Percentiles rank a stretch among this genome's conserved stretches.
Conservation (phyloP, 2,888 invertebrate species). For the Tupiocoris notatus region DNA sequence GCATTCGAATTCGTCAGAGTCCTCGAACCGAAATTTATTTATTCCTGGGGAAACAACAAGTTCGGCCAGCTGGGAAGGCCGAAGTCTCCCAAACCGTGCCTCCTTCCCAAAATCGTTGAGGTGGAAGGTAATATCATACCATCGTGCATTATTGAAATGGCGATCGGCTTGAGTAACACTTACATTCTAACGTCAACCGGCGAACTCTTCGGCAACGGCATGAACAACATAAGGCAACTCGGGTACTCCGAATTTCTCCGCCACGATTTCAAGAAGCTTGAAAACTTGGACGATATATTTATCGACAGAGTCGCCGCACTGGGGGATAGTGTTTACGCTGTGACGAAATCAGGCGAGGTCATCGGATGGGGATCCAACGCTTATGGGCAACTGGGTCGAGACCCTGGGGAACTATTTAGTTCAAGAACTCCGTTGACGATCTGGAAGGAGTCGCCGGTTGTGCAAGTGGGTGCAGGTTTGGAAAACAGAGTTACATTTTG, state of each 20-base stretch:
- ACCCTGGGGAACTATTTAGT: slow-evolving; percentile 55
- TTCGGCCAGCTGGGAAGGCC: slow-evolving; percentile 26
- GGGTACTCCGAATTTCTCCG: slow-evolving; percentile 59
- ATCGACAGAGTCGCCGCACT: slow-evolving; percentile 69
- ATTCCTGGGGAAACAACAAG: slow-evolving; percentile 25
- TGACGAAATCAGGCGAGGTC: slow-evolving; percentile 66
- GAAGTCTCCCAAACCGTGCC: not conserved
- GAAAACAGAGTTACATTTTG: too few species aligned
- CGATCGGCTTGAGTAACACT: slow-evolving; percentile 77
- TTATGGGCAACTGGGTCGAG: slow-evolving; percentile 69
- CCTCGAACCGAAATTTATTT: slow-evolving; percentile 13
- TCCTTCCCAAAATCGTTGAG: slow-evolving; percentile 16
- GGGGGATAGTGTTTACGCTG: slow-evolving; percentile 79
- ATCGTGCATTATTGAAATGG: slow-evolving; percentile 62
- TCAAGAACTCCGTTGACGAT: slow-evolving; percentile 3
- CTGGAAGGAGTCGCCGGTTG: not conserved
- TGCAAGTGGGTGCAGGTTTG: slow-evolving; percentile 5
- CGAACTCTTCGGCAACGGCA: slow-evolving; percentile 72
- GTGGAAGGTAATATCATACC: slow-evolving; percentile 2
- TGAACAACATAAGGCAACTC: slow-evolving; percentile 73
- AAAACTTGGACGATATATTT: slow-evolving; percentile 53
- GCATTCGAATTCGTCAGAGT: slow-evolving; percentile 2
- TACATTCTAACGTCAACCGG: slow-evolving; percentile 67
- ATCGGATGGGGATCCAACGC: slow-evolving; percentile 82
- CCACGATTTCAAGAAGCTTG: slow-evolving; percentile 49